Evolutionary conservation across 2,888 invertebrate genomes (phyloP).

Genomic region (Gerris lacustris): DNA sequence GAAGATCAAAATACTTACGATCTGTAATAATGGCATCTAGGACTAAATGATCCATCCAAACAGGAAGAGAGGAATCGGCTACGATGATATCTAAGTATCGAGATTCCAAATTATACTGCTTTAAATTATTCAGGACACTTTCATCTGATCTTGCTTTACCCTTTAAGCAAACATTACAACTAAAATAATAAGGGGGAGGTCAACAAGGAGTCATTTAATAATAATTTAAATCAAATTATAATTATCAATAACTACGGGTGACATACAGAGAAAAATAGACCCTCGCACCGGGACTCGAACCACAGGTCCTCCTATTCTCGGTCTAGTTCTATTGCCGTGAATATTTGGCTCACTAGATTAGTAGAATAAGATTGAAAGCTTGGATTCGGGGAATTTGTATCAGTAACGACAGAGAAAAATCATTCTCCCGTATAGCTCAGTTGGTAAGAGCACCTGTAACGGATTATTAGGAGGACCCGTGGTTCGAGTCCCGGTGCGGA

Average conservation of each 20-base stretch:
- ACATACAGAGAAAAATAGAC: not conserved
- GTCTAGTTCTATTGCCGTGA: too few species aligned
- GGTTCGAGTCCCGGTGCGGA: too few species aligned
- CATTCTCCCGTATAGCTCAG: too few species aligned
- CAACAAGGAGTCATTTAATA: not conserved
- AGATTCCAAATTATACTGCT: conserved; percentile 66
- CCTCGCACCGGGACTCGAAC: too few species aligned
- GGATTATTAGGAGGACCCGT: too few species aligned
- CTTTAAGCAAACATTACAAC: conserved; percentile 24
- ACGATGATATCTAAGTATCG: conserved; percentile 78
- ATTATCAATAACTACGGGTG: not conserved
- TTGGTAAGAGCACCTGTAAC: too few species aligned
- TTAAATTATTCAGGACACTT: conserved; percentile 74
- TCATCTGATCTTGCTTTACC: conserved; percentile 48
- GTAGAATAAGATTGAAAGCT: too few species aligned
- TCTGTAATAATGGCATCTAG: conserved; percentile 94
- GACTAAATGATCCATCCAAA: conserved; percentile 57
- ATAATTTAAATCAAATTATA: not conserved
- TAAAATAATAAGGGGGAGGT: not conserved
- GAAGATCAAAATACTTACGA: conserved; percentile 48
- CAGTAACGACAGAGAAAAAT: too few species aligned
- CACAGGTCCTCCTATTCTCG: too few species aligned
- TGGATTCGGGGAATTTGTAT: too few species aligned
- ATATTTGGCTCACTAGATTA: too few species aligned
- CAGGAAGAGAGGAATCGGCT: conserved; percentile 75